Percentiles rank a stretch among this genome's conserved stretches.
Conservation (phyloP, 53 echinoderm and acorn worm species). For the Apostichopus leukothele region DNA sequence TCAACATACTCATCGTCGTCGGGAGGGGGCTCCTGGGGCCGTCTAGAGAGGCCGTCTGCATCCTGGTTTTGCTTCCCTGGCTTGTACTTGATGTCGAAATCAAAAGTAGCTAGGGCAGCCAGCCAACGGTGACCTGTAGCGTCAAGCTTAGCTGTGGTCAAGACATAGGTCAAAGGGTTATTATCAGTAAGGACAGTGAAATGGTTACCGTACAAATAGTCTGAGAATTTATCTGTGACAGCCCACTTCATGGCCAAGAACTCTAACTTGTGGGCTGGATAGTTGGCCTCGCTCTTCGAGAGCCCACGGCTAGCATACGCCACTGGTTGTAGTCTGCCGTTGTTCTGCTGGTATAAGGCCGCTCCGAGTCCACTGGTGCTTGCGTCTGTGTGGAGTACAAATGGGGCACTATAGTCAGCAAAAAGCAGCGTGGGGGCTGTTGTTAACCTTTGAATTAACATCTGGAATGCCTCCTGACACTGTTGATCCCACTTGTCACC, state of each 20-base stretch:
- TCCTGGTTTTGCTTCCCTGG: conserved; percentile 61
- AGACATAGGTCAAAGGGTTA: conserved; percentile 51
- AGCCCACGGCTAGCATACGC: no score
- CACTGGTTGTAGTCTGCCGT: no score
- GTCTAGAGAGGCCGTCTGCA: conserved; percentile 22
- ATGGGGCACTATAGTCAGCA: conserved; percentile 33
- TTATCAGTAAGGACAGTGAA: conserved; percentile 49
- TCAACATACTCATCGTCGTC: conserved; percentile 4
- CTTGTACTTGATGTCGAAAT: conserved; percentile 57
- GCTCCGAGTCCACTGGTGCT: background rate
- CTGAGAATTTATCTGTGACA: conserved; percentile 62
- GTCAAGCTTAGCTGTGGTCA: conserved; percentile 64
- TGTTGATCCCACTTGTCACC: background rate
- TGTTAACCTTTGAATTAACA: conserved; percentile 1
- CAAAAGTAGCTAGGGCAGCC: conserved; percentile 55
- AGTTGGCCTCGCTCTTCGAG: conserved; percentile 53
- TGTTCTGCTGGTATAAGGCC: no score
- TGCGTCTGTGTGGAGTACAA: conserved; percentile 43
- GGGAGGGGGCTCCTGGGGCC: background rate
- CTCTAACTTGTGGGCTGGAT: conserved; percentile 43
- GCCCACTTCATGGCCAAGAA: conserved; percentile 69
- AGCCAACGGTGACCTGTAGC: conserved; percentile 65
- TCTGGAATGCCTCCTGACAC: background rate
- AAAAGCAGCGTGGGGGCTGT: conserved; percentile 30
- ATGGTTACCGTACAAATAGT: conserved; percentile 56